Evolutionary conservation across 1,140 invertebrate species (phyloP), one percentile per base, ranked within the genome.

Genomic region (Leguminivora glycinivorella): DNA sequence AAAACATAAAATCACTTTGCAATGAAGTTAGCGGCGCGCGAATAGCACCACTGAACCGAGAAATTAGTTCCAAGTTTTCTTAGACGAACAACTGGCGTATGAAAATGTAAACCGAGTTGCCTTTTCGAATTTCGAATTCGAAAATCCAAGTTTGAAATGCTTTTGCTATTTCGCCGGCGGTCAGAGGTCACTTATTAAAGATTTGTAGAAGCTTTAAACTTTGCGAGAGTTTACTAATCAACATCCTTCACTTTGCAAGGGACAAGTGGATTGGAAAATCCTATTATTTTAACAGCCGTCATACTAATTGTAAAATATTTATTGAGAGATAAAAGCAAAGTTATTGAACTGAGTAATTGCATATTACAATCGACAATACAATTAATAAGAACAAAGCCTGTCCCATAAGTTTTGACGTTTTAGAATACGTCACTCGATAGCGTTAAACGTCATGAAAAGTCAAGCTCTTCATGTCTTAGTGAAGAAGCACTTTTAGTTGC

Each of bases 21-120:
- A 81, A 83, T 86, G 84, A 84, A 89, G 82, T 87, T 89, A 82
- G 81, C 77, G 76, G 77, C 79, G 77, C 79, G 83, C 78, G 84
- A 86, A 85, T 87, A 83, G 80, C 80, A 84, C 81, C 87, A 82
- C 70, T 89, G 84, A 82, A 85, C 83, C 85, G 84, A 72, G 82
- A 89, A 89, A 89, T 89, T 87, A 87, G 84, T 85, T 87, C 75
- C 75, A 82, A 83, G 79, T 87, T 88, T 83, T 81, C 82, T 82
- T 83, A 83, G 81, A 79, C 72, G 74, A 78, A 81, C 79, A 81
- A 82, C 75, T 71, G 71, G 70, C 75, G 79, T 80, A 81, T 83
- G 80, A 81, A 81, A 63, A 82, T 82, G 77, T 78, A 75, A 82
- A 83, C 77, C 75, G 47, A 72, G 76, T 78, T 82, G 69, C 43